Evolutionary conservation across 2,797 vertebrate genomes (phyloP).

Genomic region (Enteromius fasciolatus): DNA sequence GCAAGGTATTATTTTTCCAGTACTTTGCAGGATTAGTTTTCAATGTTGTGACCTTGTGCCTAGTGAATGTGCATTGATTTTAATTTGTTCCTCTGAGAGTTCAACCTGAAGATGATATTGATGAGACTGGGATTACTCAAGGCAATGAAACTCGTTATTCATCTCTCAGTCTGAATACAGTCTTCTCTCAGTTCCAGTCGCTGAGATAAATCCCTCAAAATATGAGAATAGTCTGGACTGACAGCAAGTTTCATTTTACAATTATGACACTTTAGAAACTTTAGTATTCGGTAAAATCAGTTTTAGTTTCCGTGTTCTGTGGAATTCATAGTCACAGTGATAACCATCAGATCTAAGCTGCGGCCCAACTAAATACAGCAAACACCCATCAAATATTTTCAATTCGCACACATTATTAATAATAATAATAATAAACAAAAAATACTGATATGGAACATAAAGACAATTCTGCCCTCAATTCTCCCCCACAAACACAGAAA

Average conservation of each 20-base stretch:
- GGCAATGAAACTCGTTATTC: slow-evolving; percentile 39
- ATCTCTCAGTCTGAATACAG: slow-evolving; percentile 51
- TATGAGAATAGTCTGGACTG: slow-evolving; percentile 35
- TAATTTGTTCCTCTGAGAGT: background rate
- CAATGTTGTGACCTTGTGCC: background rate
- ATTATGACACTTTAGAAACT: slow-evolving; percentile 8
- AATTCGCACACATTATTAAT: background rate
- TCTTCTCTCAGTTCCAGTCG: slow-evolving; percentile 43
- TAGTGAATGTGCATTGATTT: background rate
- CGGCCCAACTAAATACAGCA: background rate
- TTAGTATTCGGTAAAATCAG: background rate
- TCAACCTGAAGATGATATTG: slow-evolving; percentile 29
- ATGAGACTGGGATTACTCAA: slow-evolving; percentile 31
- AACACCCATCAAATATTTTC: background rate
- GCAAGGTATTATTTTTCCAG: background rate
- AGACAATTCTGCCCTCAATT: slow-evolving; percentile 6
- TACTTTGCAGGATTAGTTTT: slow-evolving; percentile 4
- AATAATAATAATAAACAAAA: background rate
- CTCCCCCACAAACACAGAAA: slow-evolving; percentile 11
- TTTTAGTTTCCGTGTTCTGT: slow-evolving; percentile 29
- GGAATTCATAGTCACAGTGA: background rate
- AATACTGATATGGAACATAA: slow-evolving; percentile 39
- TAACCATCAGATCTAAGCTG: background rate
- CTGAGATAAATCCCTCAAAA: slow-evolving; percentile 20
- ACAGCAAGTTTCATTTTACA: slow-evolving; percentile 16